These are phyloP conservation scores for Pempheris klunzingeri DNA, from an alignment of 2,797 vertebrate species.

Conservation along the genomic window DNA sequence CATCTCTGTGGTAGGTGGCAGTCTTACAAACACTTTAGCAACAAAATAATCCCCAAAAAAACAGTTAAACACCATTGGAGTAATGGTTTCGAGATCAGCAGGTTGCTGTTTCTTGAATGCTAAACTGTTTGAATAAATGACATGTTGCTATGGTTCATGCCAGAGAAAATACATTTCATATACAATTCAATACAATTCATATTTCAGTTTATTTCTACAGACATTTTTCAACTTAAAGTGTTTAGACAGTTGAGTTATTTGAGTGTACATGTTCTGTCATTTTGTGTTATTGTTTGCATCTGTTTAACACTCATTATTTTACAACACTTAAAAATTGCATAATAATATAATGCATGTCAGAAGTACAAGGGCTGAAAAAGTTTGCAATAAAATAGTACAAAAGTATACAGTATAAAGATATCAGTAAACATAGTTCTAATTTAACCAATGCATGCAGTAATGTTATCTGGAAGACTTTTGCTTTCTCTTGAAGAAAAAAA, in stretches of 20 bases:
- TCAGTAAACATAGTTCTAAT: background rate
- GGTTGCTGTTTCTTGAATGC: conserved; percentile 1
- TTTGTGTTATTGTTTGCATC: background rate
- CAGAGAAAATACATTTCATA: background rate
- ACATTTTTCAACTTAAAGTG: background rate
- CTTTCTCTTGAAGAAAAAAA: background rate
- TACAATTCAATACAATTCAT: fast-evolving
- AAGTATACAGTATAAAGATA: background rate
- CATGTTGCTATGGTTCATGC: background rate
- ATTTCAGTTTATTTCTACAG: background rate
- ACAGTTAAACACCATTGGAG: background rate
- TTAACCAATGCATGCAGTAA: background rate
- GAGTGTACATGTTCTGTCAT: background rate
- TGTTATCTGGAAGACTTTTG: background rate
- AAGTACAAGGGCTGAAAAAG: background rate
- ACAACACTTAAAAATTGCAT: background rate
- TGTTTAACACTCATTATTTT: background rate
- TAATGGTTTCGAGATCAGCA: background rate
- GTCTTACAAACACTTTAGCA: background rate
- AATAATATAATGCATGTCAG: background rate
- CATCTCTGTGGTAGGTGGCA: conserved; percentile 82
- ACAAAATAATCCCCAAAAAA: background rate
- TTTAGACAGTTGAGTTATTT: background rate
- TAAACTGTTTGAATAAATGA: background rate
- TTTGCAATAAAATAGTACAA: background rate